Evolutionary conservation across 2,797 vertebrate genomes (phyloP), one percentile per base, ranked within the genome.

Genomic region (Myotis findleyi): DNA sequence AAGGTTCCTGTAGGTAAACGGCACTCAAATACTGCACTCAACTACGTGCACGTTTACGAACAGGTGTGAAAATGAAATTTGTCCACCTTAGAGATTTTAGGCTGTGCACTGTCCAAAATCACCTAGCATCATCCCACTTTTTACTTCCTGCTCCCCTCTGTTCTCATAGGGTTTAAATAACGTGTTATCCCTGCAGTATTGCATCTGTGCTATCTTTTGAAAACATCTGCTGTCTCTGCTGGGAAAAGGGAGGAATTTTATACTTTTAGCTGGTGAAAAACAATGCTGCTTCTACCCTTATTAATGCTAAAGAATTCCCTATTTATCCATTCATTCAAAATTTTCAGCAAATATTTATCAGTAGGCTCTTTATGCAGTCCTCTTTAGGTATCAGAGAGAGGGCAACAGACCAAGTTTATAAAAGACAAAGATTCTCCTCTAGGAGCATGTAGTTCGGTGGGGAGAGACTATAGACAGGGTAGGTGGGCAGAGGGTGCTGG

Each of bases 181-280:
- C 25, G 33, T 18, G 51, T 55, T 71, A 16, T 66, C 69, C 17
- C 64, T 73, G 27, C 2, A 51, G 41, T 14, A 77, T 68, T 93
- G 92, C 4, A 4, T 27, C 49, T 25, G n/a, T 27, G 33, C 41
- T 30, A 21, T 20, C 4, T 84, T 68, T 93, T 36, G 20, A 89
- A 91, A 87, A 73, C 21, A 82, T 75, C 38, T 69, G 9, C 20
- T 73, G 0, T 51, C 66, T 88, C 90, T 95, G 59, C 94, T 21
- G 5, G 53, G 33, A 72, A 93, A 49, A 9, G 9, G 14, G 55
- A 79, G 53, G 38, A 27, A 57, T 41, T 21, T 16, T 55, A 55
- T 44, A 51, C 51, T 72, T 82, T 91, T 66, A 68, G 51, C 7
- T 25, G 18, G 17, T 30, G 17, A 87, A 81, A 68, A 51, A 51